phyloP scores from a whole-genome alignment of 1,140 invertebrate species.

The Calephelis nemesis region DNA sequence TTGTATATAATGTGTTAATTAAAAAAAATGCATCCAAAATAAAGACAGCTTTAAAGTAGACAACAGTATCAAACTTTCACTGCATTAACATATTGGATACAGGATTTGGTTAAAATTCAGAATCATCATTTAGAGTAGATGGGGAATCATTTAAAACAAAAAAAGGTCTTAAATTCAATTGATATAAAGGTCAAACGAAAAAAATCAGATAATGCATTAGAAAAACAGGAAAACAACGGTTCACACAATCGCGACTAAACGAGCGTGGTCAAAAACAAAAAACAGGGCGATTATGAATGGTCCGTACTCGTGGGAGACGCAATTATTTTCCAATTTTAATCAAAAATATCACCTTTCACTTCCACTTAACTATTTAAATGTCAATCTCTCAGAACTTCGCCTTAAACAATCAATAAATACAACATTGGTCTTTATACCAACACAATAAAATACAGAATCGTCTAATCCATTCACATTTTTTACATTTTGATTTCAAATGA shows the following conservation, averaged over 20 bases:
- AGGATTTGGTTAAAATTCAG: too few relatives aligned
- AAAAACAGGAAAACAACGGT: conserved; percentile 58
- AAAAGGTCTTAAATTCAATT: not conserved
- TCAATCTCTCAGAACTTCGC: conserved; percentile 56
- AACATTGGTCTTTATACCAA: conserved; percentile 11
- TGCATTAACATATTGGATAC: too few relatives aligned
- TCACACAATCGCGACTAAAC: conserved; percentile 51
- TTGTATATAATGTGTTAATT: too few relatives aligned
- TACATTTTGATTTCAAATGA: conserved; percentile 37
- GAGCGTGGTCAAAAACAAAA: conserved; percentile 44
- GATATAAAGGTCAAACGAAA: not conserved
- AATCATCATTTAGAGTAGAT: too few relatives aligned
- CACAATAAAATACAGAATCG: conserved; percentile 1
- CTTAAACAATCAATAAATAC: conserved; percentile 32
- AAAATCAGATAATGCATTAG: not conserved
- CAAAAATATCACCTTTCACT: conserved; percentile 72
- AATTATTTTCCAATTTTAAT: conserved; percentile 76
- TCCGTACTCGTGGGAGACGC: conserved; percentile 65
- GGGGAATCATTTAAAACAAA: too few relatives aligned
- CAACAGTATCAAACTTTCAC: too few relatives aligned
- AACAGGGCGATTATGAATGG: conserved; percentile 43
- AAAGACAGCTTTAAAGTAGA: too few relatives aligned
- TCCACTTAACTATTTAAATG: conserved; percentile 73
- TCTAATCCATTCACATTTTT: conserved; percentile 11
- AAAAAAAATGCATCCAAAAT: too few relatives aligned